Evolutionary conservation across 2,113 vertebrate genomes (phyloP).

Genomic region (Thermophis baileyi): DNA sequence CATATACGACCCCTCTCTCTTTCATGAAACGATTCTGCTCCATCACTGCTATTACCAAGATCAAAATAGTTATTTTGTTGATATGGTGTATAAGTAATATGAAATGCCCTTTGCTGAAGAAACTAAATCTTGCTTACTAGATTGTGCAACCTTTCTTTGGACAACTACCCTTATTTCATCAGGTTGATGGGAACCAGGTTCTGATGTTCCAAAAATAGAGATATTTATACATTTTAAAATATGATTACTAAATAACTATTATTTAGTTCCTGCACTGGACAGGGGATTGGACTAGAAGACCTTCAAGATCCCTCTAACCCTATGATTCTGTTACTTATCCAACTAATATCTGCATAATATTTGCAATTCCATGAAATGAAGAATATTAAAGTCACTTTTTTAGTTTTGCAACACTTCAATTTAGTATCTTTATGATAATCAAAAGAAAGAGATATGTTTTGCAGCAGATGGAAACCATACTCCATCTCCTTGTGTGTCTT

Average conservation of each 20-base stretch:
- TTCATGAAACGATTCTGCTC: neutral
- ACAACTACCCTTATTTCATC: neutral
- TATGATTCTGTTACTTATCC: neutral
- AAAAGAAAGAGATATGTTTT: neutral
- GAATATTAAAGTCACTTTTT: neutral
- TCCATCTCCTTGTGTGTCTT: neutral
- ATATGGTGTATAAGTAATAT: neutral
- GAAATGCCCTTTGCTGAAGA: neutral
- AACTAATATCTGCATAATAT: neutral
- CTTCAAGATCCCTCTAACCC: neutral
- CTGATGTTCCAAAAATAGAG: constrained; percentile 15
- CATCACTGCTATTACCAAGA: neutral
- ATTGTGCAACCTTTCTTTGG: neutral
- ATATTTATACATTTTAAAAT: neutral
- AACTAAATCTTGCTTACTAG: neutral
- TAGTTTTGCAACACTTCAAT: neutral
- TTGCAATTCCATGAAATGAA: neutral
- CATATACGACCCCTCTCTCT: neutral
- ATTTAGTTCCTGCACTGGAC: neutral
- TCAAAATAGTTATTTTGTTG: neutral
- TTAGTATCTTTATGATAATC: neutral
- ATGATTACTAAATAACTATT: constrained; percentile 1
- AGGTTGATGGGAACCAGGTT: neutral
- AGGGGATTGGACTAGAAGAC: neutral
- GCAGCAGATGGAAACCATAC: neutral